Conservation (phyloP, 2,113 vertebrate genomes). For the Prolemur simus region DNA sequence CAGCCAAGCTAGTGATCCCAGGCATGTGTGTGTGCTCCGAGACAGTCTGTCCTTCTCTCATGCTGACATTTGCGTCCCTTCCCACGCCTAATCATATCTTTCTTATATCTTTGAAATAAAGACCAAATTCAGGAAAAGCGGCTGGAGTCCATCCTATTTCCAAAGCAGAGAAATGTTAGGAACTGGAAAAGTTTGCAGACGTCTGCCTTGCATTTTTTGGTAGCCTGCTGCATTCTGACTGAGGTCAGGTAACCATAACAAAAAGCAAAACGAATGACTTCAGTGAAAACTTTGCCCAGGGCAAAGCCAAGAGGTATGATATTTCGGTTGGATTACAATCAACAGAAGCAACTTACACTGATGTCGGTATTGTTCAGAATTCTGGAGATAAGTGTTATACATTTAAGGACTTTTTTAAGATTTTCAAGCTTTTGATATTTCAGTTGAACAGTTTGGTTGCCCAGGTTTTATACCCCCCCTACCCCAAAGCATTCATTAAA, state of each 20-base stretch:
- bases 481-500: conserved; percentile 55
- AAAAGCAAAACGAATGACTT: conserved; percentile 51
- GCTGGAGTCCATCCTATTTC: neutral
- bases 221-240: neutral
- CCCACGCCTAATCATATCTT: conserved; percentile 24
- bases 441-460: neutral
- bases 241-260: conserved; percentile 63
- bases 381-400: neutral
- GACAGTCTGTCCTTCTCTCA: neutral
- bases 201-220: conserved; percentile 18
- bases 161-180: conserved; percentile 3
- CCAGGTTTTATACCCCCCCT: neutral
- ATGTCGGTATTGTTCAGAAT: conserved; percentile 21
- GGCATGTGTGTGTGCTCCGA: neutral
- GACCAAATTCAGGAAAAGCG: neutral
- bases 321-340: conserved; percentile 61
- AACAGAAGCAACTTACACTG: conserved; percentile 29
- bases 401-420: neutral
- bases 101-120: conserved; percentile 40
- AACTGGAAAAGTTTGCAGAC: conserved; percentile 1
- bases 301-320: conserved; percentile 62
- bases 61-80: conserved; percentile 28
- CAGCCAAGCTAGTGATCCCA: conserved; percentile 43
- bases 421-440: conserved; percentile 34
- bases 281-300: conserved; percentile 42